A percentile compares a stretch with the other conserved stretches of the same genome.
Conservation (phyloP, 2,888 invertebrate species). For the Lucinisca nassula region DNA sequence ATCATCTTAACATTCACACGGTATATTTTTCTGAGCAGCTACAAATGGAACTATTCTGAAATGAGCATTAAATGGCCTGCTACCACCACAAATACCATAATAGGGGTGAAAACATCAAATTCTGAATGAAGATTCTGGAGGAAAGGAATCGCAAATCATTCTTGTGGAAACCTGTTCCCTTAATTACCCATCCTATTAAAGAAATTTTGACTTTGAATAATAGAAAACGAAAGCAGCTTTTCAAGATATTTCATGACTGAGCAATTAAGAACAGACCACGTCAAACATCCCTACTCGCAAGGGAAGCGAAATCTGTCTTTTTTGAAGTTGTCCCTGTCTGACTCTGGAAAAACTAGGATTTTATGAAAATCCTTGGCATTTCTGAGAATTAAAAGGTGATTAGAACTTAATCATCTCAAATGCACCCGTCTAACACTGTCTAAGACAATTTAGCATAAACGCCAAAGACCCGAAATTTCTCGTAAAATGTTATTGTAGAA, state of each 20-base stretch:
- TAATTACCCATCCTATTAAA: slow-evolving; percentile 53
- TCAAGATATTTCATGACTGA: slow-evolving; percentile 41
- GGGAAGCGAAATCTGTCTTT: slow-evolving; percentile 3
- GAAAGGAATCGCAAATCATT: slow-evolving; percentile 23
- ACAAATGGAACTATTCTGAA: not conserved
- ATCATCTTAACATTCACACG: too few relatives aligned
- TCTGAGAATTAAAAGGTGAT: slow-evolving; percentile 61
- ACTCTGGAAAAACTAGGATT: not conserved
- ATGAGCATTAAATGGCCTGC: not conserved
- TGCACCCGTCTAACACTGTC: not conserved
- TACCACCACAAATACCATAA: slow-evolving; percentile 20
- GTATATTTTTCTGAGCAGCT: too few relatives aligned
- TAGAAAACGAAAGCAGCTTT: slow-evolving; percentile 43
- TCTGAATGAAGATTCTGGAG: slow-evolving; percentile 20
- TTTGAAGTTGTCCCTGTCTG: not conserved
- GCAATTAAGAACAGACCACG: slow-evolving; percentile 36
- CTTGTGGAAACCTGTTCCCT: slow-evolving; percentile 52
- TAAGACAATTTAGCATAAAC: slow-evolving; percentile 9
- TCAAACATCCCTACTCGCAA: slow-evolving; percentile 16
- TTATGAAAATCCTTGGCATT: slow-evolving; percentile 47
- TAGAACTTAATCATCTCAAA: slow-evolving; percentile 60
- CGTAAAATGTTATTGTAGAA: not conserved
- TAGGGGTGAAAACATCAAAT: slow-evolving; percentile 34
- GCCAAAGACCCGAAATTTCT: not conserved
- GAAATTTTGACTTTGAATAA: slow-evolving; percentile 37